These are phyloP conservation scores for Porites australiensis DNA, from an alignment of 64 coral and sea anemone genomes.

Conservation along the genomic window DNA sequence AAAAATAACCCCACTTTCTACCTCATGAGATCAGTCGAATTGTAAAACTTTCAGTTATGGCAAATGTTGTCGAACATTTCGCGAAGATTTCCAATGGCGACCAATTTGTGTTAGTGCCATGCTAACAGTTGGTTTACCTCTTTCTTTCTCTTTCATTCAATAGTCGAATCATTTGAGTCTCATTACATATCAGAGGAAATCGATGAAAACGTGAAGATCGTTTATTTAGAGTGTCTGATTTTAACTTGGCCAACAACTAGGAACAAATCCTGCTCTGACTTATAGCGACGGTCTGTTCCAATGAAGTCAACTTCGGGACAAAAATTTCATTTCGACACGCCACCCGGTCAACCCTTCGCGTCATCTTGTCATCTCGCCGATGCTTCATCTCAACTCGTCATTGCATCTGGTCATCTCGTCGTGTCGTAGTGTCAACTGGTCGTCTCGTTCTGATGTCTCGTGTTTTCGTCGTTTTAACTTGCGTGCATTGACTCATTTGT, in stretches of 20 bases:
- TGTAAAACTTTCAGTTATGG: neutral
- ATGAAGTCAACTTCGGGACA: neutral
- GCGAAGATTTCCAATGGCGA: neutral
- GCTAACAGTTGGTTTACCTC: neutral
- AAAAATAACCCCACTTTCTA: constrained; percentile 1
- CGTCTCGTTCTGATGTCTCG: neutral
- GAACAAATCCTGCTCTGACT: neutral
- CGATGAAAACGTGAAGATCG: neutral
- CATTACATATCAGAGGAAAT: neutral
- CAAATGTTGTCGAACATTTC: neutral
- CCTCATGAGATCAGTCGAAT: neutral
- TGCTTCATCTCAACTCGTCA: neutral
- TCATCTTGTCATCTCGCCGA: neutral
- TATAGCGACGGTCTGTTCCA: neutral
- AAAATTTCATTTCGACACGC: neutral
- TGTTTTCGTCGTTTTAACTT: neutral
- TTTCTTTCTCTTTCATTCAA: neutral
- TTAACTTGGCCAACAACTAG: neutral
- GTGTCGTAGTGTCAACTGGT: neutral
- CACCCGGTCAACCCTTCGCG: neutral
- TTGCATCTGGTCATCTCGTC: neutral
- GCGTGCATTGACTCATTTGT: neutral
- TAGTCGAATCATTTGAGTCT: neutral
- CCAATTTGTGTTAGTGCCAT: constrained; percentile 1
- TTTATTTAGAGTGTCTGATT: neutral